Percentiles rank a stretch among this genome's conserved stretches.
Conservation (phyloP, 2,797 vertebrate species). For the Channallabes apus region DNA sequence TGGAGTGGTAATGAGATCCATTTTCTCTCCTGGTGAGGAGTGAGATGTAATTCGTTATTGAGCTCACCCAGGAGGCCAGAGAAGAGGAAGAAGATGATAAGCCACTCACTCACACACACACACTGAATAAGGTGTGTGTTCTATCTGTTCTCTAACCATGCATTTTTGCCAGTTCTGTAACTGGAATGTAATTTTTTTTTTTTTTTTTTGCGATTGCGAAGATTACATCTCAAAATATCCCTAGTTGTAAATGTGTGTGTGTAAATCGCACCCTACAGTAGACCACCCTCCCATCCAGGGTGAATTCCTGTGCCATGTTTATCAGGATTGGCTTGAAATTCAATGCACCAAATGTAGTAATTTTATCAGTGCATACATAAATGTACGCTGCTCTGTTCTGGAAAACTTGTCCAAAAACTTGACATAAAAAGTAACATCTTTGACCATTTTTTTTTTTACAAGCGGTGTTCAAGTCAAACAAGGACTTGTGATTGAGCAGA, state of each 20-base stretch:
- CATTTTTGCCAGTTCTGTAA: neutral
- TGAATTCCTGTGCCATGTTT: neutral
- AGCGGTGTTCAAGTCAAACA: no score
- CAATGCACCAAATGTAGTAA: neutral
- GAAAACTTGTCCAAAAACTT: neutral
- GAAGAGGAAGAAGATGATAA: conserved; percentile 41
- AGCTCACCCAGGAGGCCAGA: conserved; percentile 59
- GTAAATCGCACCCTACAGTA: neutral
- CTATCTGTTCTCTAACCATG: neutral
- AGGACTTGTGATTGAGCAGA: no score
- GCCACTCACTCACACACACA: neutral
- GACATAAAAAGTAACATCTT: neutral
- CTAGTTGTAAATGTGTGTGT: neutral
- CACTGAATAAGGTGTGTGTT: neutral
- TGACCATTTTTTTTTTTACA: neutral
- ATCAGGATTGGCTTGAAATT: neutral
- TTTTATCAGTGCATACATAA: neutral
- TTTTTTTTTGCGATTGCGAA: neutral
- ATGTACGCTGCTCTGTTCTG: neutral
- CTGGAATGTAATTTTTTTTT: neutral
- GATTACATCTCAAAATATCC: neutral
- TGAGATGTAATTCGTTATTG: conserved; percentile 75
- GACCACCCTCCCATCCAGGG: neutral
- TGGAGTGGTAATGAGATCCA: conserved; percentile 54
- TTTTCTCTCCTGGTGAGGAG: conserved; percentile 61